phyloP scores from a whole-genome alignment of 2,888 invertebrate species.

The Chrysina gloriosa region DNA sequence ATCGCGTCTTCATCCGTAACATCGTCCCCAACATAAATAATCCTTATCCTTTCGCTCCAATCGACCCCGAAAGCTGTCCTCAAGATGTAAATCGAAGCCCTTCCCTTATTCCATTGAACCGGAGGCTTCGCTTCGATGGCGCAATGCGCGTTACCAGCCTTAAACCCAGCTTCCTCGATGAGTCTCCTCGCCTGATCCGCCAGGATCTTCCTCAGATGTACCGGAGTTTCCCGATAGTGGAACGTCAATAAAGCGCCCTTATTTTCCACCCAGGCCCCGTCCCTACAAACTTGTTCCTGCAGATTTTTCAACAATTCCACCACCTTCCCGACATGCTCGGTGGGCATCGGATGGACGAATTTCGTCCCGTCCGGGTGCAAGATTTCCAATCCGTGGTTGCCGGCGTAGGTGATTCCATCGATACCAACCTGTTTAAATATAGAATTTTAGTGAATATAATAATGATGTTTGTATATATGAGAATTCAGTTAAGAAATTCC shows the following conservation, averaged over 20 bases:
- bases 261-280: slow-evolving; percentile 93
- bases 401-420: slow-evolving; percentile 90
- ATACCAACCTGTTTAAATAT: slow-evolving; percentile 82
- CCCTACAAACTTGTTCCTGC: slow-evolving; percentile 86
- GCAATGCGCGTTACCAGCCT: slow-evolving; percentile 83
- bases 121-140: slow-evolving; percentile 93
- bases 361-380: slow-evolving; percentile 90
- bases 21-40: slow-evolving; percentile 91
- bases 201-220: slow-evolving; percentile 74
- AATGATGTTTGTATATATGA: too few relatives aligned
- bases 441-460: too few relatives aligned
- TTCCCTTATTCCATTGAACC: slow-evolving; percentile 91
- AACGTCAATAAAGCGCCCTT: slow-evolving; percentile 88
- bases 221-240: slow-evolving; percentile 87
- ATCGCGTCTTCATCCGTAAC: slow-evolving; percentile 92
- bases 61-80: slow-evolving; percentile 91
- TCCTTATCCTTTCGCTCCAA: slow-evolving; percentile 90
- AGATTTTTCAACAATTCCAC: slow-evolving; percentile 80
- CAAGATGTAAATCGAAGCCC: slow-evolving; percentile 90
- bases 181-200: slow-evolving; percentile 78
- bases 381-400: slow-evolving; percentile 90
- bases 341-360: slow-evolving; percentile 92
- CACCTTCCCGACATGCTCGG: slow-evolving; percentile 84
- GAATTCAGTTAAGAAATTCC: too few relatives aligned
- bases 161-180: slow-evolving; percentile 82